phyloP scores from a whole-genome alignment of 2,797 vertebrate genomes.

The Lateolabrax maculatus region DNA sequence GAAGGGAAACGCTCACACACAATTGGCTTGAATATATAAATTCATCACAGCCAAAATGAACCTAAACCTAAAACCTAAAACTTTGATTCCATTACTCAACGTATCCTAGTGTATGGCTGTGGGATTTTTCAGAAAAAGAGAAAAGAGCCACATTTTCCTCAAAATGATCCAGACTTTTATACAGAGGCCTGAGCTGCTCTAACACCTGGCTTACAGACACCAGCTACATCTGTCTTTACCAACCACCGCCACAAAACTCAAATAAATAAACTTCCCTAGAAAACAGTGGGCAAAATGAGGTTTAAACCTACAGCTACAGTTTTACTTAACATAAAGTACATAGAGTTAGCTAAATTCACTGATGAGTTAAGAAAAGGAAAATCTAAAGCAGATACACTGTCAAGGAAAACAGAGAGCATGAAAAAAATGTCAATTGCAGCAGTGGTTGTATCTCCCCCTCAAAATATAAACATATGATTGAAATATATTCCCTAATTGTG shows the following conservation, averaged over 20 bases:
- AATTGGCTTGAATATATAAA: background rate
- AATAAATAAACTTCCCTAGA: background rate
- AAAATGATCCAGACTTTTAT: constrained; percentile 15
- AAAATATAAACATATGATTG: background rate
- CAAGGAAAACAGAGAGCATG: background rate
- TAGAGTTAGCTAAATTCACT: background rate
- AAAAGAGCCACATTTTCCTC: background rate
- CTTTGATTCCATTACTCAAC: background rate
- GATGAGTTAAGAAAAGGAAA: background rate
- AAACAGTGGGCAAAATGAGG: background rate
- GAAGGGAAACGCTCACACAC: background rate
- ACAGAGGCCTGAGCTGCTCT: constrained; percentile 30
- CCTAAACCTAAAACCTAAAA: background rate
- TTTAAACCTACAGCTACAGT: background rate
- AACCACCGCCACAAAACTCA: constrained; percentile 23
- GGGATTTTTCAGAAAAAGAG: constrained; percentile 11
- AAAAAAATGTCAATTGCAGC: background rate
- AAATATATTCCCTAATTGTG: background rate
- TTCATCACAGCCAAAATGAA: background rate
- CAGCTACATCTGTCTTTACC: constrained; percentile 29
- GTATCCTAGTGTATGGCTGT: background rate
- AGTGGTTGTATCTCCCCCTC: background rate
- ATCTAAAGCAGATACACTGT: background rate
- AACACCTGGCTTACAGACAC: constrained; percentile 42
- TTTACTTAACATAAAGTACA: background rate